A percentile compares a stretch with the other conserved stretches of the same genome.
These are phyloP conservation scores for Leptodactylus fallax DNA, from an alignment of 2,797 vertebrate species.

Conservation along the genomic window DNA sequence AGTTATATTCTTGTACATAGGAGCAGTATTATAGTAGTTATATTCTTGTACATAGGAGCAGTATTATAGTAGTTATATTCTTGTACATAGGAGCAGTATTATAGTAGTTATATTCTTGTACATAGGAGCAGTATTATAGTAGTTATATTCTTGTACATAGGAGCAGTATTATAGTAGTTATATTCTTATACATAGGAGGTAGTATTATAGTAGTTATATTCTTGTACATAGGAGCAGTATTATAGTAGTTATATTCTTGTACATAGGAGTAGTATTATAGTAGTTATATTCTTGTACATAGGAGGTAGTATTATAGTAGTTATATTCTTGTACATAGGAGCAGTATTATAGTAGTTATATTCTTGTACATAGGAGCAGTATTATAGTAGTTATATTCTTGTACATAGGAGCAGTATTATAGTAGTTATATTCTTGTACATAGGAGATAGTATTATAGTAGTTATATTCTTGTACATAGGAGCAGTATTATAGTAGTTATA, in stretches of 20 bases:
- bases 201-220: slow-evolving; percentile 22
- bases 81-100: not conserved
- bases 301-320: slow-evolving; percentile 3
- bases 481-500: not conserved
- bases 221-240: slow-evolving; percentile 7
- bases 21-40: not conserved
- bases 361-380: not conserved
- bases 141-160: slow-evolving; percentile 2
- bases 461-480: not conserved
- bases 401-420: slow-evolving; percentile 5
- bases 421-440: slow-evolving; percentile 12
- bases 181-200: not conserved
- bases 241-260: slow-evolving; percentile 18
- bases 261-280: not conserved
- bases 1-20: slow-evolving; percentile 8
- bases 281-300: not conserved
- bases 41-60: not conserved
- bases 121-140: not conserved
- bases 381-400: slow-evolving; percentile 11
- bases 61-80: slow-evolving; percentile 11
- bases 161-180: slow-evolving; percentile 11
- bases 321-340: not conserved
- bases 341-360: slow-evolving; percentile 6
- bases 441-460: slow-evolving; percentile 11
- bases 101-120: not conserved